A percentile compares a stretch with the other conserved stretches of the same genome.
Conservation (phyloP, 2,797 vertebrate species). For the Hapalemur alaotrensis region DNA sequence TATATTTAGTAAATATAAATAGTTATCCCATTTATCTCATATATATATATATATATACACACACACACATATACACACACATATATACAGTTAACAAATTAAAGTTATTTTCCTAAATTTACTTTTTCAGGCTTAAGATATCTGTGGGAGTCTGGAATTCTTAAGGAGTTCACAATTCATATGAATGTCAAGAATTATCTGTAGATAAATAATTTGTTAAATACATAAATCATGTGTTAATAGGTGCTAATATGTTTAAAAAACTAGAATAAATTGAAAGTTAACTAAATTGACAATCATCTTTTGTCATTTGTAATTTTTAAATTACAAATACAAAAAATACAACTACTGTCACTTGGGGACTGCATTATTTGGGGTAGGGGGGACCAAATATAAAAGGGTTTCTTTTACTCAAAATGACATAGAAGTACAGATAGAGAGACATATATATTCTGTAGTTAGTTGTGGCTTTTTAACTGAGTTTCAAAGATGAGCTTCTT, state of each 20-base stretch:
- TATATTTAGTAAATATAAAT: background rate
- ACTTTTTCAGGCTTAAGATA: background rate
- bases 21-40: background rate
- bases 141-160: background rate
- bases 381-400: background rate
- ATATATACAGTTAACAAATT: background rate
- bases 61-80: background rate
- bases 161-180: background rate
- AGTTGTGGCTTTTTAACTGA: background rate
- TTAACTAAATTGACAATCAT: background rate
- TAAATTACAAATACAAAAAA: background rate
- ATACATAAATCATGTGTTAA: background rate
- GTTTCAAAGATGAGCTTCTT: background rate
- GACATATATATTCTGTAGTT: background rate
- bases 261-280: background rate
- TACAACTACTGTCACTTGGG: background rate
- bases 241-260: background rate
- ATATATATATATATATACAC: background rate
- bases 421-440: background rate
- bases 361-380: rapidly evolving
- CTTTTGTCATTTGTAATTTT: background rate
- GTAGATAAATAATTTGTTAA: background rate
- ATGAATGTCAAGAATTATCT: background rate
- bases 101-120: background rate
- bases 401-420: background rate